phyloP scores from a whole-genome alignment of 2,797 vertebrate species.

The Mastacembelus armatus region DNA sequence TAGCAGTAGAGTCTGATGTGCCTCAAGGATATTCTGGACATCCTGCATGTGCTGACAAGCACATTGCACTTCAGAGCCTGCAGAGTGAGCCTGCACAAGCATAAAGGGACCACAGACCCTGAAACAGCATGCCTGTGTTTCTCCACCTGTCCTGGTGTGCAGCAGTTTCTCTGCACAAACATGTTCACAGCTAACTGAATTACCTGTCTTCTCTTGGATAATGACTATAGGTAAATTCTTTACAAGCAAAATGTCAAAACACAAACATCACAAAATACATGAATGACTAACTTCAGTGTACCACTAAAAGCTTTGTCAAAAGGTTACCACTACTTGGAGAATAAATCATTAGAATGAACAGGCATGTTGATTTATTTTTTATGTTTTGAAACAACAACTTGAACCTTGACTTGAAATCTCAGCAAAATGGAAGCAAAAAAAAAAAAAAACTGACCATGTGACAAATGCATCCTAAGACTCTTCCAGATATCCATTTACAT shows the following conservation, averaged over 20 bases:
- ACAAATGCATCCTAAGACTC: constrained; percentile 14
- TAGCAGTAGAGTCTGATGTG: constrained; percentile 10
- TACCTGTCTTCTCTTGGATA: neutral
- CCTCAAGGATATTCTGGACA: neutral
- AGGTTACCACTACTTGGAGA: neutral
- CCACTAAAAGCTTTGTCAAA: neutral
- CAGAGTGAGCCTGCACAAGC: constrained; percentile 36
- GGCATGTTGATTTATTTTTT: too few species aligned
- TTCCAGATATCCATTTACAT: neutral
- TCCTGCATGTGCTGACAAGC: constrained; percentile 18
- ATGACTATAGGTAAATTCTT: neutral
- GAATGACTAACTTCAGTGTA: too few species aligned
- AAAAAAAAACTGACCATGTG: neutral
- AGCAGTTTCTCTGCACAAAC: neutral
- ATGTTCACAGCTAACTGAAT: neutral
- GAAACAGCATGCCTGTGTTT: constrained; percentile 24
- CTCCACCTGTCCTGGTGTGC: neutral
- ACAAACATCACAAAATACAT: neutral
- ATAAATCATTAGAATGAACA: neutral
- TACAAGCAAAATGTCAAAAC: neutral
- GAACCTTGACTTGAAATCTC: neutral
- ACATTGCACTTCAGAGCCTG: constrained; percentile 24
- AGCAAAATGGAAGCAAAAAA: constrained; percentile 15
- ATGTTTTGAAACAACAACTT: too few species aligned
- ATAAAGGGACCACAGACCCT: constrained; percentile 12